phyloP scores from a whole-genome alignment of 2,797 vertebrate genomes.

The Melanotaenia trifasciata region DNA sequence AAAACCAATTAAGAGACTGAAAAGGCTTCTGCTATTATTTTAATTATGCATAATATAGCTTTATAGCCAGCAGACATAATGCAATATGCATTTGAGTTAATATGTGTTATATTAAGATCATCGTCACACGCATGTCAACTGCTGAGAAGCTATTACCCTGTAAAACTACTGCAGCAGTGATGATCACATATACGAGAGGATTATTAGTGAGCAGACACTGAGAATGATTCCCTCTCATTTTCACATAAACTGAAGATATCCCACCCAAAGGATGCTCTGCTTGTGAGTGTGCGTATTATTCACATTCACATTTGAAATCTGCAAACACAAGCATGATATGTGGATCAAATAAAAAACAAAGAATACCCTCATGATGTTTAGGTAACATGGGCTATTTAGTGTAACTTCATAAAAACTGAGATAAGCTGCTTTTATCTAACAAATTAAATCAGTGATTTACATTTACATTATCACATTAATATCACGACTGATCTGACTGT shows the following conservation, averaged over 20 bases:
- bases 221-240: neutral
- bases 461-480: slow-evolving; percentile 14
- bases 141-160: neutral
- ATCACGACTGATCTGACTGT: neutral
- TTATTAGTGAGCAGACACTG: neutral
- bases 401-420: neutral
- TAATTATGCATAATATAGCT: slow-evolving; percentile 29
- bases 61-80: slow-evolving; percentile 28
- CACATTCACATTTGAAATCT: neutral
- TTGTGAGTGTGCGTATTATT: neutral
- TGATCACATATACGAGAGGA: neutral
- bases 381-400: neutral
- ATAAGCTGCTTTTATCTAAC: neutral
- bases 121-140: neutral
- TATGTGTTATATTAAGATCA: neutral
- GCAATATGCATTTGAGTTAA: slow-evolving; percentile 26
- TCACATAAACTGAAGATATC: neutral
- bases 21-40: slow-evolving; percentile 44
- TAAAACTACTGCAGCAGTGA: neutral
- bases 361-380: neutral
- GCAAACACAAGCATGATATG: neutral
- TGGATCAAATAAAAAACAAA: slow-evolving; percentile 1
- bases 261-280: neutral
- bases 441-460: neutral
- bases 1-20: slow-evolving; percentile 47